phyloP scores from a whole-genome alignment of 2,113 vertebrate genomes.

The Stegostoma tigrinum region DNA sequence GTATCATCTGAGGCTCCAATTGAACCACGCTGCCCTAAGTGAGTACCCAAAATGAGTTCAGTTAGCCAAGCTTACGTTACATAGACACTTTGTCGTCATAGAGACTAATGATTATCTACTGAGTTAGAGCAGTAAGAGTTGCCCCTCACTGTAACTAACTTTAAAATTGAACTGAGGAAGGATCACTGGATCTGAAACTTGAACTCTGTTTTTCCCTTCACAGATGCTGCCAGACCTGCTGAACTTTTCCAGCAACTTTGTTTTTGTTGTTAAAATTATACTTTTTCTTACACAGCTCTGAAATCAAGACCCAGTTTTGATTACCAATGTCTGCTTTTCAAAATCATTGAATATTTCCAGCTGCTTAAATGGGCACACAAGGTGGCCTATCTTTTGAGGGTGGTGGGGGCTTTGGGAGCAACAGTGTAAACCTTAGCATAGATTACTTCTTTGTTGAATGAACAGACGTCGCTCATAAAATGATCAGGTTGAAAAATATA shows the following conservation, averaged over 20 bases:
- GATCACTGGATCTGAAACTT: no score
- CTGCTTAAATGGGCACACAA: neutral
- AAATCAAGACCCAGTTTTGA: neutral
- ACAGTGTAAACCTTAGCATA: neutral
- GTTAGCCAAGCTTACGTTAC: neutral
- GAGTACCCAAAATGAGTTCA: neutral
- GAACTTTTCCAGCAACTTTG: no score
- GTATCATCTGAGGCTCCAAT: no score
- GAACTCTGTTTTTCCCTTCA: no score
- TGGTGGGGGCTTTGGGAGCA: neutral
- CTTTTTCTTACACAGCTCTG: neutral
- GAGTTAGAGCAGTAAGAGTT: neutral
- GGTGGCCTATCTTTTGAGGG: neutral
- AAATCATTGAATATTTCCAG: neutral
- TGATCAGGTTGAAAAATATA: neutral
- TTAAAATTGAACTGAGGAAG: no score
- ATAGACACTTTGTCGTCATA: neutral
- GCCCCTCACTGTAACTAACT: neutral
- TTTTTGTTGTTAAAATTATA: neutral
- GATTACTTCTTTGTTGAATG: neutral
- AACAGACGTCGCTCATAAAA: neutral
- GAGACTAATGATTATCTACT: neutral
- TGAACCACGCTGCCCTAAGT: neutral
- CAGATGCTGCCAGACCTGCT: no score
- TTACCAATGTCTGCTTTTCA: neutral